Conservation (phyloP, 2,113 vertebrate species). For the Chrysochloris asiatica region DNA sequence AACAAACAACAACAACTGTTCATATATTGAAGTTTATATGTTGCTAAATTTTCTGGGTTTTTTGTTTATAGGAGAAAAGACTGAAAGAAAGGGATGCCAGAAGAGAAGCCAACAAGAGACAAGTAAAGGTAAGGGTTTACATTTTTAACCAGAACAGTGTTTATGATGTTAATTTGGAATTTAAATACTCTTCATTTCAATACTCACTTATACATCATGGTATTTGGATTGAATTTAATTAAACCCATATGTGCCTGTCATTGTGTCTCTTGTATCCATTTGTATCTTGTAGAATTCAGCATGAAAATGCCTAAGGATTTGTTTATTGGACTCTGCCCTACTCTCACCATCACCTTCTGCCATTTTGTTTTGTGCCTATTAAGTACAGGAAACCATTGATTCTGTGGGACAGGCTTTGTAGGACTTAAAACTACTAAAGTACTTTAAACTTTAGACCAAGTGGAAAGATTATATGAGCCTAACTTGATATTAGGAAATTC, state of each 20-base stretch:
- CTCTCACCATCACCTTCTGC: neutral
- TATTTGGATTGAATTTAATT: constrained; percentile 8
- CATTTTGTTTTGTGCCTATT: neutral
- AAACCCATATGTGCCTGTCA: neutral
- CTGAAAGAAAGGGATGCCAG: constrained; percentile 90
- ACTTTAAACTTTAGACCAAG: neutral
- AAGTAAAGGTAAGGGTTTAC: constrained; percentile 84
- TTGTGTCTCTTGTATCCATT: constrained; percentile 15
- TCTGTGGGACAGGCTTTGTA: neutral
- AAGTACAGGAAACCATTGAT: constrained; percentile 14
- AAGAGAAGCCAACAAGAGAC: constrained; percentile 85
- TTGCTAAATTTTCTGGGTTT: constrained; percentile 24
- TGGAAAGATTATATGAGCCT: neutral
- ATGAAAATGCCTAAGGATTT: constrained; percentile 27
- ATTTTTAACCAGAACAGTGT: constrained; percentile 42
- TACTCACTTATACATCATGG: constrained; percentile 10
- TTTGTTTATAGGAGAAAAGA: constrained; percentile 86
- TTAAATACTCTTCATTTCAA: neutral
- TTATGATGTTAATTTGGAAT: neutral
- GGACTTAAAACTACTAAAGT: constrained; percentile 28
- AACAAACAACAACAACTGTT: too few species aligned
- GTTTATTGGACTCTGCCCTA: neutral
- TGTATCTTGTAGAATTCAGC: neutral
- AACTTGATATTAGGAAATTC: neutral
- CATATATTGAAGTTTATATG: neutral